Evolutionary conservation across 1,140 invertebrate species (phyloP).

Genomic region (Trinorchestia longiramus): DNA sequence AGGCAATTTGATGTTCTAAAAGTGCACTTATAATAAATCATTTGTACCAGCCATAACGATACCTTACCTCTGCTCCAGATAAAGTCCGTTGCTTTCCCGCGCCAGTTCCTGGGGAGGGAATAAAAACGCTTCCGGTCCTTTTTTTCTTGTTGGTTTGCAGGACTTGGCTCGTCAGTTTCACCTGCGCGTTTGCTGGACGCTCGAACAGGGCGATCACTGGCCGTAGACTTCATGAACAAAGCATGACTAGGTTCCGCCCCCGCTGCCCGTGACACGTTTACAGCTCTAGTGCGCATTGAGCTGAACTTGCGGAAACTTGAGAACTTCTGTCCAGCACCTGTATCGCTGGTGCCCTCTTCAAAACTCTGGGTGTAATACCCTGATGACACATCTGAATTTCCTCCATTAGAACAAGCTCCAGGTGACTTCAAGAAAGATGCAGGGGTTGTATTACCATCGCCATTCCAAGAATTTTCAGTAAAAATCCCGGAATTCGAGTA

Average conservation of each 20-base stretch:
- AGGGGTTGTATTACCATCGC: background rate
- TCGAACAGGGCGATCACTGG: background rate
- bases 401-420: background rate
- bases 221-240: background rate
- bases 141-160: background rate
- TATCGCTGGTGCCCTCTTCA: background rate
- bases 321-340: background rate
- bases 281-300: background rate
- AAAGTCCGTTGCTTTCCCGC: conserved; percentile 41
- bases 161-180: background rate
- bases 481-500: background rate
- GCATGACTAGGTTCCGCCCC: background rate
- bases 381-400: background rate
- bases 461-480: background rate
- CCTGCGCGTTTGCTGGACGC: background rate
- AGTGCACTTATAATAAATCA: background rate
- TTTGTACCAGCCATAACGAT: background rate
- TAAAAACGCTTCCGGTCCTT: conserved; percentile 10
- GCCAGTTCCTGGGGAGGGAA: conserved; percentile 27
- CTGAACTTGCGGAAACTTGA: background rate
- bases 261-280: background rate
- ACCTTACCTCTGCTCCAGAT: conserved; percentile 39
- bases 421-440: background rate
- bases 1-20: background rate
- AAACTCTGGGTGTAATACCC: background rate